Conservation (phyloP, 1,140 invertebrate species). For the Drosophila saltans region DNA sequence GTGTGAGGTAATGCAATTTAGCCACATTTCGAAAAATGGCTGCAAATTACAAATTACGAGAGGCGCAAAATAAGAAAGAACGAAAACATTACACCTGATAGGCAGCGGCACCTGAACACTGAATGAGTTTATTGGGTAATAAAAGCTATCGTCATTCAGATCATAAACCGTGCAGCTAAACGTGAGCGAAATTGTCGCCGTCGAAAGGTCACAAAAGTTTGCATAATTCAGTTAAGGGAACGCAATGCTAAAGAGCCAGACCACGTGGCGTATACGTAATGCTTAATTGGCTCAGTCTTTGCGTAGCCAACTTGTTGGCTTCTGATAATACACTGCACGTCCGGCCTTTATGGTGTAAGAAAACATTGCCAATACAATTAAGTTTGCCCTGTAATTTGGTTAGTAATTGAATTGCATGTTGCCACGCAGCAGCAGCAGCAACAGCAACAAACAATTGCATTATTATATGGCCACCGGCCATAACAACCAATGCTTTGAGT, state of each 20-base stretch:
- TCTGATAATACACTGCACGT: constrained; percentile 28
- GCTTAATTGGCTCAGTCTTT: not conserved
- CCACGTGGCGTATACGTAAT: constrained; percentile 25
- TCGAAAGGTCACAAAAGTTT: constrained; percentile 27
- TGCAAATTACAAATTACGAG: constrained; percentile 46
- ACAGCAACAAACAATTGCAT: constrained; percentile 7
- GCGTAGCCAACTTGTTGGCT: constrained; percentile 8
- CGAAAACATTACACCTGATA: constrained; percentile 6
- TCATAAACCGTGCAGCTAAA: constrained; percentile 24
- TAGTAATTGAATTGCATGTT: constrained; percentile 47
- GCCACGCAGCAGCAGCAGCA: constrained; percentile 12
- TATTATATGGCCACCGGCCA: constrained; percentile 1
- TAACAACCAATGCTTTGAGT: constrained; percentile 17
- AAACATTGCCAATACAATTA: constrained; percentile 43
- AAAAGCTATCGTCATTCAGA: constrained; percentile 25
- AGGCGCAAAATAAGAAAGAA: constrained; percentile 21
- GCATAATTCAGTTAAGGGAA: constrained; percentile 27
- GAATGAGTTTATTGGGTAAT: constrained; percentile 35
- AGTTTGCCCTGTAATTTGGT: constrained; percentile 29
- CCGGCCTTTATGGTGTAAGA: constrained; percentile 25
- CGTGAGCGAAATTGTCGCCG: constrained; percentile 33
- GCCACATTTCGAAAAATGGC: constrained; percentile 39
- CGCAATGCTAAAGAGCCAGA: constrained; percentile 1
- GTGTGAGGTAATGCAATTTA: constrained; percentile 43
- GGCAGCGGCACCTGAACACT: constrained; percentile 41